phyloP scores from a whole-genome alignment of 2,888 invertebrate genomes.

The Clusia tigrina region DNA sequence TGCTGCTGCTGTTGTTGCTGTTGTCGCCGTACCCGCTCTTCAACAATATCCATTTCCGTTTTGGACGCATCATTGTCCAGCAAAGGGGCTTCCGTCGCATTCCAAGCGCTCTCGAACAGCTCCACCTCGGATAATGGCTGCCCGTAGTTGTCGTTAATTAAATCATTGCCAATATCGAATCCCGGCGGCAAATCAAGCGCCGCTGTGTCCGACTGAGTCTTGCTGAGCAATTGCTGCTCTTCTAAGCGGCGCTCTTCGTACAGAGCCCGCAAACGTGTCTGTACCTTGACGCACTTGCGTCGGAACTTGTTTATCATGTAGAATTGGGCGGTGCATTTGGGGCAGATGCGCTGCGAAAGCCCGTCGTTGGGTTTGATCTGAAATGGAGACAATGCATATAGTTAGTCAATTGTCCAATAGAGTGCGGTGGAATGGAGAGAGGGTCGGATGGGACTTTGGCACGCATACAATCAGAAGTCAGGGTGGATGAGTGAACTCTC shows the following conservation, averaged over 20 bases:
- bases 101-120: constrained; percentile 12
- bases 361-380: constrained; percentile 55
- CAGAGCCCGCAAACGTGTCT: constrained; percentile 46
- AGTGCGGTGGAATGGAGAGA: too few relatives aligned
- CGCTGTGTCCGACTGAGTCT: constrained; percentile 12
- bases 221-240: not conserved
- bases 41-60: not conserved
- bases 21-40: too few relatives aligned
- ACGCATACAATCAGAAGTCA: too few relatives aligned
- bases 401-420: not conserved
- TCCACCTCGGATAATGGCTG: constrained; percentile 27
- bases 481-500: too few relatives aligned
- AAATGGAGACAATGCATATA: constrained; percentile 19
- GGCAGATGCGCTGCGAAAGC: constrained; percentile 55
- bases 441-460: too few relatives aligned
- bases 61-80: constrained; percentile 5
- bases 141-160: constrained; percentile 35
- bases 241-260: constrained; percentile 34
- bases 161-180: constrained; percentile 36
- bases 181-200: constrained; percentile 20
- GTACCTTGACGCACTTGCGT: constrained; percentile 54
- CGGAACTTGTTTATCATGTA: constrained; percentile 58
- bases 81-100: constrained; percentile 16
- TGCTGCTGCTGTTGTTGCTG: not conserved
- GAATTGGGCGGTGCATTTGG: constrained; percentile 56